Evolutionary conservation across 1,140 invertebrate genomes (phyloP), one percentile per base, ranked within the genome.

Genomic region (Trichomalopsis sarcophagae): DNA sequence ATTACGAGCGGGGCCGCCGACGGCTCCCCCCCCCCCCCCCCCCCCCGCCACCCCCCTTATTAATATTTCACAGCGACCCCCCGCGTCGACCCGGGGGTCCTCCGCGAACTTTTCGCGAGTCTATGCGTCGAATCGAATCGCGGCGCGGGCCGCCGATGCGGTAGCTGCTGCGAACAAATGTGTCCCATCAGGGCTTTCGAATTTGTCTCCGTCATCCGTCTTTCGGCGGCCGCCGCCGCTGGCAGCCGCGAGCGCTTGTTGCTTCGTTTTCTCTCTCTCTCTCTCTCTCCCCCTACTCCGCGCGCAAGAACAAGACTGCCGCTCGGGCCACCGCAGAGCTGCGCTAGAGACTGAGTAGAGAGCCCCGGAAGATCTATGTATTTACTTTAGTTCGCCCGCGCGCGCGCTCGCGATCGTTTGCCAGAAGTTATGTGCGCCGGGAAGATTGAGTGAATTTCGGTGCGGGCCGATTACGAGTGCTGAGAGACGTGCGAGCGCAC

Each of bases 51-150:
- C n/a, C n/a, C n/a, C n/a, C n/a, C n/a, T 92, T 92, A 92, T 92
- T 92, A 92, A 92, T 92, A 91, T 91, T 92, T 92, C 91, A 91
- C 90, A 89, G 88, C 21, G 50, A 21, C 14, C 55, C 21, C 55
- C 55, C 17, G 17, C 17, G 91, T 91, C 89, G 91, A 89, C 89
- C 87, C 87, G 88, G 90, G 90, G 89, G 88, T 75, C 85, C 66
- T 76, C 84, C 81, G 81, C 9, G n/a, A n/a, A 44, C 47, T 23
- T 86, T 71, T 69, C 36, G 55, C 4, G 14, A 11, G 27, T 40
- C 9, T 10, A 14, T 74, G 17, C 27, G 1, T 36, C 33, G 33
- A 36, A 36, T 36, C 33, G 33, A 36, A 36, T 36, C 33, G 33
- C 33, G 33, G 5, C 33, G 2, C 33, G 33, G 3, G 33, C 5